Conservation (phyloP, 2,113 vertebrate genomes). For the Zosterops borbonicus region DNA sequence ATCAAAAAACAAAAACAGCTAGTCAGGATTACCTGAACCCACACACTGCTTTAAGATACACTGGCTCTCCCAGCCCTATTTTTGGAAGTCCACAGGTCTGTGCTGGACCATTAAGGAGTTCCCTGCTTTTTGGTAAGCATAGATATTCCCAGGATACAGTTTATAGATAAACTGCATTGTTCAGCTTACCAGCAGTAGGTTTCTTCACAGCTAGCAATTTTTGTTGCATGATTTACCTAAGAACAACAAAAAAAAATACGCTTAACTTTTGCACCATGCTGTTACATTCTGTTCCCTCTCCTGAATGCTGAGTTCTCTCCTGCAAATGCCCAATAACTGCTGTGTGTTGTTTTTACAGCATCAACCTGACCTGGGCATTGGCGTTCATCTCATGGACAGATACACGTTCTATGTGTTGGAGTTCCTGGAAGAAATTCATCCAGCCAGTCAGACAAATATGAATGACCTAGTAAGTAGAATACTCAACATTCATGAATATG, state of each 20-base stretch:
- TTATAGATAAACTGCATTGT: not conserved
- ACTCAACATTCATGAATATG: not conserved
- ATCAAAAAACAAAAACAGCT: not conserved
- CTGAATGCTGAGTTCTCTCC: not conserved
- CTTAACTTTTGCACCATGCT: not conserved
- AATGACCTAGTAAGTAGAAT: constrained; percentile 86
- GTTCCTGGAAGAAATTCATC: constrained; percentile 97
- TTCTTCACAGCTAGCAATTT: not conserved
- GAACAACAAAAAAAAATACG: not conserved
- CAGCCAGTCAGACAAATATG: constrained; percentile 94
- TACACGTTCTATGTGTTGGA: constrained; percentile 98
- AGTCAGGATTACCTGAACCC: not conserved
- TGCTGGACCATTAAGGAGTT: not conserved
- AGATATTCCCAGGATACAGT: not conserved
- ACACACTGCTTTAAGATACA: not conserved
- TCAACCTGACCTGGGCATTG: constrained; percentile 95
- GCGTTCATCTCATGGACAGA: constrained; percentile 97
- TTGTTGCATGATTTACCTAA: not conserved
- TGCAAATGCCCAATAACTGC: not conserved
- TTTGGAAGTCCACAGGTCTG: not conserved
- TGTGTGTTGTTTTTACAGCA: constrained; percentile 79
- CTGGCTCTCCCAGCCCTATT: not conserved
- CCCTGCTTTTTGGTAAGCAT: not conserved
- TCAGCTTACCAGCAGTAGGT: not conserved
- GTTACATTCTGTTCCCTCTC: not conserved